A percentile compares a stretch with the other conserved stretches of the same genome.
Conservation (phyloP, 2,797 vertebrate species). For the Stomatorhinus walkeri region DNA sequence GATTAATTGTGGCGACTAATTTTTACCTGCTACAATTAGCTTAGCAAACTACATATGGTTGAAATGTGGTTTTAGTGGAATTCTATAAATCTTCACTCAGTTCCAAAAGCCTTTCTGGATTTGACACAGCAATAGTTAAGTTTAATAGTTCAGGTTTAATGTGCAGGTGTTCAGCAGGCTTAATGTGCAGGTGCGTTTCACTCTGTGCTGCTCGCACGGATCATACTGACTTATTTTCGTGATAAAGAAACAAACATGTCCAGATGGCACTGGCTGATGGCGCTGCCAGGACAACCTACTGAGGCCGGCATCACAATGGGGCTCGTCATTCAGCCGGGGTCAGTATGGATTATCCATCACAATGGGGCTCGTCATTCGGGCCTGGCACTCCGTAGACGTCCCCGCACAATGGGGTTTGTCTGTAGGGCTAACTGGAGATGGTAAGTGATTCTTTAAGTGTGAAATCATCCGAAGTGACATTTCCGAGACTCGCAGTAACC, state of each 20-base stretch:
- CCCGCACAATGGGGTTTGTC: background rate
- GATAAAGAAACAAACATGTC: background rate
- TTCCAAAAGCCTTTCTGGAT: background rate
- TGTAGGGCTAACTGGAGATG: background rate
- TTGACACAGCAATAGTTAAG: background rate
- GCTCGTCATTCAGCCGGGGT: background rate
- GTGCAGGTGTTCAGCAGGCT: no score
- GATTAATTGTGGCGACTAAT: background rate
- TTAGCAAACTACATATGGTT: background rate
- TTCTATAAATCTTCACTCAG: background rate
- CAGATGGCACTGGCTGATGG: background rate
- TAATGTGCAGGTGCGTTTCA: background rate
- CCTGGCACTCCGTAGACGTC: background rate
- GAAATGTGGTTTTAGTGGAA: background rate
- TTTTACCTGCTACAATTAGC: background rate
- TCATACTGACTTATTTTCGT: background rate
- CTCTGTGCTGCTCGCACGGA: background rate
- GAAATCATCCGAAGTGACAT: background rate
- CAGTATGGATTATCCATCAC: background rate
- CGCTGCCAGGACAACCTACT: background rate
- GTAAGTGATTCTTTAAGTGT: background rate
- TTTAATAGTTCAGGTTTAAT: no score
- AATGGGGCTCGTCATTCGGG: background rate
- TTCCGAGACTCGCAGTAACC: background rate
- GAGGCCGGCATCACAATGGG: background rate